Evolutionary conservation across 2,797 vertebrate genomes (phyloP), one percentile per base, ranked within the genome.

Genomic region (Manis pentadactyla): DNA sequence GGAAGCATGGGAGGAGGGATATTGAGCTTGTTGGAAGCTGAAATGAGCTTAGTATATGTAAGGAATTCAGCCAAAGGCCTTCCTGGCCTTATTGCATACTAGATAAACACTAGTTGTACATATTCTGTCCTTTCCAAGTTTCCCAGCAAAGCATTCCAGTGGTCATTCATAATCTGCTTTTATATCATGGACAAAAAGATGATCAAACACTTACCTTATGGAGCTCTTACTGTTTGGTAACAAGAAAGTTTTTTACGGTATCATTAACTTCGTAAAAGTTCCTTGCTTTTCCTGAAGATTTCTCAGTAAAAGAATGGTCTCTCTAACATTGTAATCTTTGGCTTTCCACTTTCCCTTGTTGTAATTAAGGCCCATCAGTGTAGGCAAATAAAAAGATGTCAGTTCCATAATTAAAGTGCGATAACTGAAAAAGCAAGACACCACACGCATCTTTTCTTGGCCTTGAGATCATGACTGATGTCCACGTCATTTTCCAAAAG

Each of bases 81-180:
- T 86, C 63, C 71, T 71, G 61, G 61, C 64, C 17, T 93, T 39
- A 37, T 34, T 15, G 37, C 11, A 15, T 42, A 61, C 8, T 37
- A 74, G 51, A 42, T n/a, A 92, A 88, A 93, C 42, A 59, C 53
- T 25, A 77, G 31, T 61, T 4, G 1, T n/a, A 83, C 74, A 68
- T 59, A 37, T 64, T 46, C 64, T 37, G 92, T 83, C 61, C 21
- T 83, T 74, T 55, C 51, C 19, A 55, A 73, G 71, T 71, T 96
- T 51, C 59, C 66, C 71, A 66, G 39, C 19, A 71, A 74, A 88
- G 55, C 61, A 46, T 90, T 92, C 31, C 34, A 68, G 7, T 94
- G 74, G 74, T 86, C 83, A 73, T 66, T 86, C 83, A 73, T 66
- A 46, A 51, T 78, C 53, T 92, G 29, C 69, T 83, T 74, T 82